Percentiles rank a stretch among this genome's conserved stretches.
phyloP scores from a whole-genome alignment of 2,888 invertebrate genomes.

The Rhagonycha lutea region DNA sequence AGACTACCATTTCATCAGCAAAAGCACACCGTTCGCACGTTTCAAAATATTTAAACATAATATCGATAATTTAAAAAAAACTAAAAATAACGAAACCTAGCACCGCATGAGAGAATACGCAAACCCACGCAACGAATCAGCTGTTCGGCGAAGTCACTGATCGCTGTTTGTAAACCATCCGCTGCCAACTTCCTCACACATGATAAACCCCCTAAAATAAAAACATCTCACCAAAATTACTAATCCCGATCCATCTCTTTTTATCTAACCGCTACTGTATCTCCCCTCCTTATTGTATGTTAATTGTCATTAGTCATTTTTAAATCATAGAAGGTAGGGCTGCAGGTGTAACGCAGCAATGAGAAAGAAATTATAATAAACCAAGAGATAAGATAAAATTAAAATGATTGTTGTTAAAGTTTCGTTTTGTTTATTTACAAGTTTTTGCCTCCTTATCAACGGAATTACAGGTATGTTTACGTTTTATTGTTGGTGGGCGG shows the following conservation, averaged over 20 bases:
- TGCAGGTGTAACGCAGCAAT: not conserved
- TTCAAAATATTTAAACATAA: not conserved
- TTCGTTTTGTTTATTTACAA: not conserved
- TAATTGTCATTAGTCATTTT: not conserved
- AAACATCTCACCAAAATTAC: not conserved
- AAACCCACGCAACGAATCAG: not conserved
- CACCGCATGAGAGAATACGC: not conserved
- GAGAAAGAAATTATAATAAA: not conserved
- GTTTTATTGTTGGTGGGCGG: conserved; percentile 6
- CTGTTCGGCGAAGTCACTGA: not conserved
- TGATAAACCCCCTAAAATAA: not conserved
- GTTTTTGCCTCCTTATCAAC: not conserved
- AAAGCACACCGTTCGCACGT: no score
- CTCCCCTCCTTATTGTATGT: not conserved
- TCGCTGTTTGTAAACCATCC: not conserved
- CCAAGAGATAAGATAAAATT: not conserved
- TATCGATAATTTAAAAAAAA: not conserved
- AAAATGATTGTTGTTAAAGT: not conserved
- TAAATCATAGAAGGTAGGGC: not conserved
- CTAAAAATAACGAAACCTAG: not conserved
- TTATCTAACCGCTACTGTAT: not conserved
- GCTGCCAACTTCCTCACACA: not conserved
- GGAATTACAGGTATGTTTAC: conserved; percentile 7
- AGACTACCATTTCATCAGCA: not conserved
- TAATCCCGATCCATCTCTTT: not conserved